Conservation (phyloP, 2,113 vertebrate species). For the Struthio camelus region DNA sequence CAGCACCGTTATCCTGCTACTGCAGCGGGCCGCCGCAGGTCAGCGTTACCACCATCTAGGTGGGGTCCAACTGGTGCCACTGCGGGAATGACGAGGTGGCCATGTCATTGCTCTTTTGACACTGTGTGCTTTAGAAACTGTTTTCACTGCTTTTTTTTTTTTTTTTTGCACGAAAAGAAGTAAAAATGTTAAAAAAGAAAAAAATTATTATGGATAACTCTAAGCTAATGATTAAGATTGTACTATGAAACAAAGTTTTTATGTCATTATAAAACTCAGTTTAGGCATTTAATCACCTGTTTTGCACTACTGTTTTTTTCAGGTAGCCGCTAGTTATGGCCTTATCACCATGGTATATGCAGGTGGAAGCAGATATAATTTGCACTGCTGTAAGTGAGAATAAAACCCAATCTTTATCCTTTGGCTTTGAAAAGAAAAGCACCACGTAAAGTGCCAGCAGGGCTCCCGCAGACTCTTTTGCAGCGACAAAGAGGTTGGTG, state of each 20-base stretch:
- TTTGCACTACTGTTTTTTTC: not conserved
- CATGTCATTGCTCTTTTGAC: not conserved
- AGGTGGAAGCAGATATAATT: not conserved
- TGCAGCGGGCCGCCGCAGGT: not conserved
- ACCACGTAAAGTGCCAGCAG: not conserved
- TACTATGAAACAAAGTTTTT: not conserved
- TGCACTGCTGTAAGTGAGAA: not conserved
- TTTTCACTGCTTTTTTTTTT: not conserved
- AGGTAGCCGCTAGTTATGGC: not conserved
- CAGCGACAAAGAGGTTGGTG: not conserved
- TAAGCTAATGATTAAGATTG: not conserved
- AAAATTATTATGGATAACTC: not conserved
- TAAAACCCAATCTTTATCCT: not conserved
- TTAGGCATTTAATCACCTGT: not conserved
- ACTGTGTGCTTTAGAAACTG: not conserved
- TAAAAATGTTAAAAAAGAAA: not conserved
- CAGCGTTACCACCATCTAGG: not conserved
- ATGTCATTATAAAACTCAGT: not conserved
- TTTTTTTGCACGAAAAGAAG: not conserved
- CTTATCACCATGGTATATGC: not conserved
- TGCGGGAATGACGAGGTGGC: not conserved
- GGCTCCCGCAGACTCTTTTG: not conserved
- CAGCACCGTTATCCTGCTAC: not conserved
- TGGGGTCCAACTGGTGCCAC: not conserved
- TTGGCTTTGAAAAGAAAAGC: not conserved